Evolutionary conservation across 2,113 vertebrate genomes (phyloP).

Genomic region (Dissostichus mawsoni): DNA sequence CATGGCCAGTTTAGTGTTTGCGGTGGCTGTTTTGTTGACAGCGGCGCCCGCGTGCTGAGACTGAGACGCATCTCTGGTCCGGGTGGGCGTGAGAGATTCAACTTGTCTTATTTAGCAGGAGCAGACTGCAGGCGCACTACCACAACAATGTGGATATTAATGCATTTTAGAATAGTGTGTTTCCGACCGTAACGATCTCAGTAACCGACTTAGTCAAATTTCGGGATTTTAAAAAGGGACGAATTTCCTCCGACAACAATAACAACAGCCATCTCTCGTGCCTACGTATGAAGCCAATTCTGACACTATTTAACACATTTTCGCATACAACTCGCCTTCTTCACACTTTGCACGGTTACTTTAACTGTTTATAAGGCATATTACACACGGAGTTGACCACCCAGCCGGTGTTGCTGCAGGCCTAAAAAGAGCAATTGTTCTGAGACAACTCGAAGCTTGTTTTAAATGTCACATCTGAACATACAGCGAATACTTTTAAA

Average conservation of each 20-base stretch:
- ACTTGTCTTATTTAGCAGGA: constrained; percentile 56
- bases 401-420: constrained; percentile 25
- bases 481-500: constrained; percentile 33
- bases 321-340: neutral
- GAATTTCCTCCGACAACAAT: constrained; percentile 26
- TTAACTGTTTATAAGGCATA: neutral
- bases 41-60: constrained; percentile 67
- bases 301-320: constrained; percentile 18
- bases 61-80: constrained; percentile 53
- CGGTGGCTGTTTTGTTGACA: constrained; percentile 74
- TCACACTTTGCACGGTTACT: constrained; percentile 3
- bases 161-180: neutral
- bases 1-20: constrained; percentile 9
- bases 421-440: constrained; percentile 60
- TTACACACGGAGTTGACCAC: neutral
- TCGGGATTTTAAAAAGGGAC: neutral
- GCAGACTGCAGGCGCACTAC: constrained; percentile 14
- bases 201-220: constrained; percentile 14
- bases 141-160: neutral
- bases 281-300: constrained; percentile 1
- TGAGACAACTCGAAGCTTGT: constrained; percentile 67
- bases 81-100: constrained; percentile 81
- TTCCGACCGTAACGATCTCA: neutral
- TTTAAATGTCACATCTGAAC: constrained; percentile 48
- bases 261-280: constrained; percentile 44